A percentile compares a stretch with the other conserved stretches of the same genome.
These are phyloP conservation scores for Erebia ligea DNA, from an alignment of 2,888 invertebrate genomes.

Conservation along the genomic window DNA sequence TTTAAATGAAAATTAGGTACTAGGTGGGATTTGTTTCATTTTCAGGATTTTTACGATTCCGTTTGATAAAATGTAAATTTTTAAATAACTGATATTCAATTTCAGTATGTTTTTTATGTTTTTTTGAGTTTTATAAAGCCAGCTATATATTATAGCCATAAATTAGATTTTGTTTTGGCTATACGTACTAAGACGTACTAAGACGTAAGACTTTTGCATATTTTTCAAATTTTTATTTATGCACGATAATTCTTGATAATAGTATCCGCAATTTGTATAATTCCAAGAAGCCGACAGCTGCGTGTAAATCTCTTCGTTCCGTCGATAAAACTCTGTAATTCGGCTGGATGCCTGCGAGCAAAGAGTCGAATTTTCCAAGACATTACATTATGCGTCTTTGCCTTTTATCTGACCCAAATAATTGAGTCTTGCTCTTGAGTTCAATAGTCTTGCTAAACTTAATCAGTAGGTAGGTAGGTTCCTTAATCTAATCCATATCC, in stretches of 20 bases:
- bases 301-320: constrained; percentile 52
- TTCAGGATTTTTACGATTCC: background rate
- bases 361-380: constrained; percentile 76
- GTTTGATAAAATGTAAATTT: background rate
- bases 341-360: constrained; percentile 58
- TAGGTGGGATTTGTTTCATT: background rate
- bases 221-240: background rate
- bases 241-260: constrained; percentile 1
- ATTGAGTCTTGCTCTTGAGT: constrained; percentile 44
- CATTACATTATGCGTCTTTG: constrained; percentile 62
- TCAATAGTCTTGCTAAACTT: background rate
- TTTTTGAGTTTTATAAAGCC: background rate
- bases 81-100: background rate
- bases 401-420: constrained; percentile 59
- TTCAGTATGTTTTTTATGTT: background rate
- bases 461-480: background rate
- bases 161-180: background rate
- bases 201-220: no score
- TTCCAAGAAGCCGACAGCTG: constrained; percentile 42
- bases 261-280: constrained; percentile 18
- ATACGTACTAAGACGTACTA: no score
- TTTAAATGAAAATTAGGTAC: background rate
- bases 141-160: background rate
- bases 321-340: constrained; percentile 72
- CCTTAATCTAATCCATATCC: no score